Base-by-base conservation (phyloP, 1,140 invertebrate genomes). In the Zaprionus tsacasi region DNA sequence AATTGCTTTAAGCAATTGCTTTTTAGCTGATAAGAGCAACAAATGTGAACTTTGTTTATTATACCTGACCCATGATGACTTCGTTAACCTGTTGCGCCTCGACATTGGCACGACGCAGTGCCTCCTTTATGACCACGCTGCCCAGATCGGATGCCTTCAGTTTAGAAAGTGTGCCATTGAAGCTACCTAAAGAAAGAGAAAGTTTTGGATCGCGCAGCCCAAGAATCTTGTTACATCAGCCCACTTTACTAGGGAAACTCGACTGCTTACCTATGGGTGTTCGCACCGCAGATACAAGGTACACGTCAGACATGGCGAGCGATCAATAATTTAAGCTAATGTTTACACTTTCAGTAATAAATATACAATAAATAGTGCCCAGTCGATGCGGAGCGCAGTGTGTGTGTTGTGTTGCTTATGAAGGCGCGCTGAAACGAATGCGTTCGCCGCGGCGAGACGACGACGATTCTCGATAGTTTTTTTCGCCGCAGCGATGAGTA, bases 1-100 rank as follows among this genome's bases (percentile, higher is more conserved):
- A 56, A 45, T n/a, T 27, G 33, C 33, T 35, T 35, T 35, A 1
- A 30, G 27, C 27, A 30, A 40, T 15, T 15, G 40, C n/a, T 8
- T 45, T 45, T 45, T 15, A 3, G n/a, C n/a, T 15, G n/a, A 45
- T 45, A 45, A 45, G 40, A 45, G 3, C n/a, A 59, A 33, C 33
- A 72, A 27, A 25, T 65, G 27, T 38, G 55, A 33, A 50, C 48
- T 58, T 73, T 38, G 25, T 0, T 25, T 38, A 15, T 82, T 35
- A 93, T 93, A 97, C 97, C 93, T 98, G 97, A 33, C 97, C 97
- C 80, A 98, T 92, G 73, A 98, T 96, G n/a, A 98, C 96, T 94
- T 98, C 96, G 50, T 95, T 95, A 30, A 98, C 95, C 92, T 97
- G 95, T 36, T 93, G 92, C 11, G 94, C 93, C 60, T 93, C 86